Evolutionary conservation across 1,140 invertebrate species (phyloP).

Genomic region (Campoletis sonorensis): DNA sequence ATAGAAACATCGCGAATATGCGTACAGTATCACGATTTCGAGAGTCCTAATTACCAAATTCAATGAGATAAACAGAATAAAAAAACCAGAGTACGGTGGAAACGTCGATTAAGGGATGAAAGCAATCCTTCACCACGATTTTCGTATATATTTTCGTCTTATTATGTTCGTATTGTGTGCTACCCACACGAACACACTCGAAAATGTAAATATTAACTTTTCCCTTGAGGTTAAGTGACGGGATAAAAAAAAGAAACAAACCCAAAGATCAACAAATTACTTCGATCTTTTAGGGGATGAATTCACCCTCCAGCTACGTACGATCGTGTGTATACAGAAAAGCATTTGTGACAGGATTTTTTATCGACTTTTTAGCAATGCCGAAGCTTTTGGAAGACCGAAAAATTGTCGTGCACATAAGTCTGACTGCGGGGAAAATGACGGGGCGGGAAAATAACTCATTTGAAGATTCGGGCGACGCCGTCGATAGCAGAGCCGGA

Average conservation of each 20-base stretch:
- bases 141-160: not conserved
- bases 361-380: too few relatives aligned
- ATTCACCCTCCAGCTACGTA: too few relatives aligned
- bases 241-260: not conserved
- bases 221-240: not conserved
- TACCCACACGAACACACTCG: not conserved
- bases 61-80: not conserved
- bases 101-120: slow-evolving; percentile 16
- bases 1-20: not conserved
- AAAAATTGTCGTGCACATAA: too few relatives aligned
- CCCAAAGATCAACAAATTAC: too few relatives aligned
- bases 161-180: not conserved
- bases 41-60: slow-evolving; percentile 12
- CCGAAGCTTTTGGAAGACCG: too few relatives aligned
- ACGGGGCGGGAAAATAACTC: slow-evolving; percentile 57
- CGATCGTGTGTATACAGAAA: too few relatives aligned
- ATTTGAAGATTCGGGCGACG: slow-evolving; percentile 61
- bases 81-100: not conserved
- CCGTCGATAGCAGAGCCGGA: slow-evolving; percentile 62
- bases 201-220: not conserved
- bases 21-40: not conserved
- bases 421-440: too few relatives aligned
- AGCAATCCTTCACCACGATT: not conserved
- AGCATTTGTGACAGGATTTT: too few relatives aligned
- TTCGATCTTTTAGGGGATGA: too few relatives aligned